Evolutionary conservation across 1,140 invertebrate species (phyloP), one percentile per base, ranked within the genome.

Genomic region (Globodera ellingtonae): DNA sequence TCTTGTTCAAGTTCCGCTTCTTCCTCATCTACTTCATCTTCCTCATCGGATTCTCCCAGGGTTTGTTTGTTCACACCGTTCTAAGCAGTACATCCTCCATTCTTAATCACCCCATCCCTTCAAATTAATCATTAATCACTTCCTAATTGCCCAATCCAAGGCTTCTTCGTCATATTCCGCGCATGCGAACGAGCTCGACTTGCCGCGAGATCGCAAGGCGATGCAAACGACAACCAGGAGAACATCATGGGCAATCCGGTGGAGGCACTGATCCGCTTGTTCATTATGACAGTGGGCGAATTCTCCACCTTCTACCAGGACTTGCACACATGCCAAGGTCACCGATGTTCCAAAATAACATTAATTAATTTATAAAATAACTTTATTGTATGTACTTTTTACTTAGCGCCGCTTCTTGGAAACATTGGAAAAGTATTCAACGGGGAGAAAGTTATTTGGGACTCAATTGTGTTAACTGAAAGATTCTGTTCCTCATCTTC

Each of bases 31-130:
- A 98, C 89, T 91, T 95, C 70, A 94, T 98, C 0, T 98, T 98
- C 88, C 94, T 98, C 0, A 93, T 98, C 92, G 96, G 96, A 79
- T 98, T 98, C 89, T 97, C 96, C 35, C 96, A 98, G 93, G 94
- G 94, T 94, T 92, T 85, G 80, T 85, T 82, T 62, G 56, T 7
- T 13, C 50, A 13, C 7, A 9, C 10, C 0, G 7, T 52, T 52
- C 50, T 4, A 52, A 52, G 7, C 10, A 52, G 7, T 52, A 9
- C 7, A 52, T 52, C 50, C 10, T 52, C 50, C 10, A 52, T 52
- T 52, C 10, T 52, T 52, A 52, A 7, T 9, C 50, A 52, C 10
- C 15, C 7, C 66, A 6, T 6, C 35, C 35, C 6, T 9, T 18
- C 35, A n/a, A 44, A 35, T 44, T 44, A 18, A 13, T 21, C 4